Evolutionary conservation across 1,140 invertebrate species (phyloP).

Genomic region (Coboldia fuscipes): DNA sequence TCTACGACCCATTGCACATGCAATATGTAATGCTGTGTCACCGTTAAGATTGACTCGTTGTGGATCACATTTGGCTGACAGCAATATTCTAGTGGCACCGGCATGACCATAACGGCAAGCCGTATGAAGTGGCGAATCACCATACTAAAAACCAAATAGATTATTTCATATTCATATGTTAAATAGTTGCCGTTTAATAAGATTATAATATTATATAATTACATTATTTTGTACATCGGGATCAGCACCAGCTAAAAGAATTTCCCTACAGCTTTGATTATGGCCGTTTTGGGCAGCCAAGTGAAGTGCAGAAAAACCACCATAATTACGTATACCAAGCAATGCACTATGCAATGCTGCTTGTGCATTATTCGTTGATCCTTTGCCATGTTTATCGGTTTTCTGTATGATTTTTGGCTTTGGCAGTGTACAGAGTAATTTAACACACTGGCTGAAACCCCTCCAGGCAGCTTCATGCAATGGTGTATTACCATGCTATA

Average conservation of each 20-base stretch:
- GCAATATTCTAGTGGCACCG: constrained; percentile 80
- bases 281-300: constrained; percentile 90
- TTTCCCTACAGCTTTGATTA: constrained; percentile 79
- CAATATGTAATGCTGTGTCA: constrained; percentile 82
- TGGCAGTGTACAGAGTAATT: constrained; percentile 38
- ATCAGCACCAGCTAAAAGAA: constrained; percentile 67
- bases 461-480: constrained; percentile 89
- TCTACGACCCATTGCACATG: constrained; percentile 76
- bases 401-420: constrained; percentile 4
- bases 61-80: constrained; percentile 69
- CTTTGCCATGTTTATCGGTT: constrained; percentile 7
- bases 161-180: background rate
- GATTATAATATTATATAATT: constrained; percentile 15
- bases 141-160: constrained; percentile 38
- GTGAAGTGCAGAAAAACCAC: constrained; percentile 83
- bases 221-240: constrained; percentile 84
- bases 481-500: constrained; percentile 78
- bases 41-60: constrained; percentile 91
- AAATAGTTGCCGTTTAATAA: background rate
- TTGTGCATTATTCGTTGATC: constrained; percentile 8
- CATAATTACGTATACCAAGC: constrained; percentile 56
- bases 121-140: constrained; percentile 89
- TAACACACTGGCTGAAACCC: constrained; percentile 70
- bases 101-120: constrained; percentile 87
- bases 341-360: constrained; percentile 43